phyloP scores from a whole-genome alignment of 2,113 vertebrate genomes.

The Pedetes capensis region DNA sequence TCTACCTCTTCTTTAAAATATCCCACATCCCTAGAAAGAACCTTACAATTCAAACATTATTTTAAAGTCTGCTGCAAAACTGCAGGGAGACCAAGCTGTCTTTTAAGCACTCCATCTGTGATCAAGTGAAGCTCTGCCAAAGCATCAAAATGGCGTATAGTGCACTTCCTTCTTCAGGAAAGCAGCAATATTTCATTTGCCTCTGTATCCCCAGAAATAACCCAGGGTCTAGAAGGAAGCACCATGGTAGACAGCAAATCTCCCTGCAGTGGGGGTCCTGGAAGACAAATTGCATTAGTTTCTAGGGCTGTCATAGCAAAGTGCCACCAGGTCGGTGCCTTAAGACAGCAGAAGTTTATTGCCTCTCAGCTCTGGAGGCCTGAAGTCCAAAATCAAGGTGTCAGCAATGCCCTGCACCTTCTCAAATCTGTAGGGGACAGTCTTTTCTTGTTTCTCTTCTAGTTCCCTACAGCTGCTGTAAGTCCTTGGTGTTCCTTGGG shows the following conservation, averaged over 20 bases:
- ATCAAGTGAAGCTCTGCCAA: background rate
- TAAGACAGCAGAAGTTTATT: background rate
- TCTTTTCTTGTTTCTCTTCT: background rate
- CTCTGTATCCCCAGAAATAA: background rate
- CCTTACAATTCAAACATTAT: background rate
- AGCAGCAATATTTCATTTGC: background rate
- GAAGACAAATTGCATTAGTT: background rate
- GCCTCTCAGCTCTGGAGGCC: background rate
- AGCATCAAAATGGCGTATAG: rapidly evolving
- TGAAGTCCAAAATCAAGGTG: background rate
- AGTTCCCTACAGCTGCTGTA: too few relatives aligned
- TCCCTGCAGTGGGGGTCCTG: background rate
- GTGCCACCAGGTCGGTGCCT: background rate
- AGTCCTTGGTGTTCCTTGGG: background rate
- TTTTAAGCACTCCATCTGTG: background rate
- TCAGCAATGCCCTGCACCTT: background rate
- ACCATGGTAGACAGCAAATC: background rate
- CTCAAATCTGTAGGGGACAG: background rate
- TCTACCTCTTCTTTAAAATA: background rate
- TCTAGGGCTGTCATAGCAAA: background rate
- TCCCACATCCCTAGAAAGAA: background rate
- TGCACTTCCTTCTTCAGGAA: background rate
- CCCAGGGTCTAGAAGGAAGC: background rate
- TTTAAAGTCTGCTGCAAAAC: background rate
- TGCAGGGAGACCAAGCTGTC: background rate